Evolutionary conservation across 2,113 vertebrate genomes (phyloP).

Genomic region (Gymnarchus niloticus): DNA sequence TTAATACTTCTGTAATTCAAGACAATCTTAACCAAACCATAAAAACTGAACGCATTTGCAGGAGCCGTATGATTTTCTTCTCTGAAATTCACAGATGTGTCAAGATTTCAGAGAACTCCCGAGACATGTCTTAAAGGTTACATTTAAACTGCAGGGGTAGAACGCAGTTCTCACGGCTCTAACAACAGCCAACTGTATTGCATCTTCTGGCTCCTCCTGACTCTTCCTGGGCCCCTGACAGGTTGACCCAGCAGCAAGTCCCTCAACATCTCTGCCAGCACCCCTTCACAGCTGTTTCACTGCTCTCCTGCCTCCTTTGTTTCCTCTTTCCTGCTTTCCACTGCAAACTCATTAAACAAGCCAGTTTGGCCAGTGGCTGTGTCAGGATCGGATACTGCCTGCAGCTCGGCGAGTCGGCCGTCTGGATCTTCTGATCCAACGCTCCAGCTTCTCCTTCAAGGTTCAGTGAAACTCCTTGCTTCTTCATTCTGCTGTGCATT

Average conservation of each 20-base stretch:
- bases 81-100: background rate
- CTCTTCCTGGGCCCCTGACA: background rate
- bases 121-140: background rate
- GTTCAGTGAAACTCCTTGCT: background rate
- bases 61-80: background rate
- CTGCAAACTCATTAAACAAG: background rate
- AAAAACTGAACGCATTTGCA: background rate
- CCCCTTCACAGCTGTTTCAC: background rate
- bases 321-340: background rate
- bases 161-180: background rate
- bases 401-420: background rate
- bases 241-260: background rate
- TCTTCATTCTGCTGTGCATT: background rate
- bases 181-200: background rate
- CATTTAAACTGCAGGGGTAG: background rate
- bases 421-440: background rate
- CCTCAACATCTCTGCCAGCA: background rate
- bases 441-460: no score
- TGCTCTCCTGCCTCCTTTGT: background rate
- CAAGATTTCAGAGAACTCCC: background rate
- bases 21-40: background rate
- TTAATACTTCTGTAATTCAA: background rate
- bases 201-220: background rate
- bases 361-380: background rate
- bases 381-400: background rate